Base-by-base conservation (phyloP, 2,888 invertebrate genomes). In the Adineta ricciae region DNA sequence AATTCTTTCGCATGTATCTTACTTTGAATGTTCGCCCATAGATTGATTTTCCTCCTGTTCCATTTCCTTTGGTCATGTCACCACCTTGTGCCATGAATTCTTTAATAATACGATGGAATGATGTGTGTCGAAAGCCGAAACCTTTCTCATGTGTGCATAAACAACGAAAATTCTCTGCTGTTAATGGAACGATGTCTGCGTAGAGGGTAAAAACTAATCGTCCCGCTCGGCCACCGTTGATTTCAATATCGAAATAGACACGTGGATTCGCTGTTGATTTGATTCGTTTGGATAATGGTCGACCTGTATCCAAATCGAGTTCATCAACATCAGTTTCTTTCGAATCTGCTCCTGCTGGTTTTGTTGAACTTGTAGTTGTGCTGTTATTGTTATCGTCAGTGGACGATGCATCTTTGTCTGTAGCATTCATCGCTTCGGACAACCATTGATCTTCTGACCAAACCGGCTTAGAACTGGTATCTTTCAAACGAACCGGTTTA, bases 361-460 rank as follows among this genome's bases (percentile, higher is more conserved):
- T 56, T 52, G 36, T 64, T 8, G 50, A n/a, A n/a, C n/a, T 21
- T 14, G 52, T 72, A 19, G 41, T 38, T 14, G 32, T 54, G n/a
- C n/a, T n/a, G n/a, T n/a, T n/a, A 21, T 5, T 46, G 50, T 49
- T 56, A 41, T 85, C 32, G 11, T 85, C 41, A 36, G 46, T 46
- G 9, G 83, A 2, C 14, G 38, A 36, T 8, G 4, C 36, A 32
- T 83, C 72, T 24, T 85, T 83, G 7, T 83, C 85, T 5, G 73
- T 32, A 16, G 83, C 36, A 46, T 97, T 97, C 0, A 97, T 96
- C 92, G 98, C 97, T 89, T 96, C 95, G 90, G 96, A 96, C n/a
- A 99, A 91, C 99, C 99, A 99, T 84, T 93, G 93, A 90, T 99
- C 99, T 89, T 98, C 98, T 0, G 97, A 95, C 99, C 99, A 99